Conservation (phyloP, 1,140 invertebrate species). For the Pogonomyrmex barbatus region DNA sequence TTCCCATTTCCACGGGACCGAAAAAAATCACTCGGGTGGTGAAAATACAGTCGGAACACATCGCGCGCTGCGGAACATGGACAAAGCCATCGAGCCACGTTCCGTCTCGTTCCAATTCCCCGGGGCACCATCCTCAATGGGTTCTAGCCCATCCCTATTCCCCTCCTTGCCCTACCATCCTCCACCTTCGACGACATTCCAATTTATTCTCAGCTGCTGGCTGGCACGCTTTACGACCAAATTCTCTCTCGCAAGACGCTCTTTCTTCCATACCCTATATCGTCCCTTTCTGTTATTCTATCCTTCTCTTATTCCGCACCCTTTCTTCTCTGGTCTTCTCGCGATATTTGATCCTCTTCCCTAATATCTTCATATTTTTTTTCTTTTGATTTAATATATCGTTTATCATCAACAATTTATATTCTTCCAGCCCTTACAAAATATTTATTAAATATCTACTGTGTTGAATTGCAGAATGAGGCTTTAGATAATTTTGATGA, state of each 20-base stretch:
- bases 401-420: conserved; percentile 34
- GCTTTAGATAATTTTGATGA: background rate
- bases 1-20: conserved; percentile 47
- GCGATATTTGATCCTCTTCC: conserved; percentile 55
- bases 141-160: conserved; percentile 54
- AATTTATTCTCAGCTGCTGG: conserved; percentile 76
- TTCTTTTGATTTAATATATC: conserved; percentile 54
- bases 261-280: conserved; percentile 57
- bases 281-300: conserved; percentile 43
- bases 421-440: background rate
- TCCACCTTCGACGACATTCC: conserved; percentile 73
- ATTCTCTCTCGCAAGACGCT: conserved; percentile 52
- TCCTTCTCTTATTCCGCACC: background rate
- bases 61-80: conserved; percentile 58
- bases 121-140: conserved; percentile 68
- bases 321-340: conserved; percentile 2
- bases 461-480: background rate
- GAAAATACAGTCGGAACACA: conserved; percentile 67
- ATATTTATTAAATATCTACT: conserved; percentile 15
- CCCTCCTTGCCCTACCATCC: background rate
- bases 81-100: conserved; percentile 68
- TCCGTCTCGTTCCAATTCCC: conserved; percentile 74
- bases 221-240: conserved; percentile 72
- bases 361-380: conserved; percentile 54
- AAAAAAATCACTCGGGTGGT: conserved; percentile 72